phyloP scores from a whole-genome alignment of 2,797 vertebrate genomes.

The Ceyx erithaca region DNA sequence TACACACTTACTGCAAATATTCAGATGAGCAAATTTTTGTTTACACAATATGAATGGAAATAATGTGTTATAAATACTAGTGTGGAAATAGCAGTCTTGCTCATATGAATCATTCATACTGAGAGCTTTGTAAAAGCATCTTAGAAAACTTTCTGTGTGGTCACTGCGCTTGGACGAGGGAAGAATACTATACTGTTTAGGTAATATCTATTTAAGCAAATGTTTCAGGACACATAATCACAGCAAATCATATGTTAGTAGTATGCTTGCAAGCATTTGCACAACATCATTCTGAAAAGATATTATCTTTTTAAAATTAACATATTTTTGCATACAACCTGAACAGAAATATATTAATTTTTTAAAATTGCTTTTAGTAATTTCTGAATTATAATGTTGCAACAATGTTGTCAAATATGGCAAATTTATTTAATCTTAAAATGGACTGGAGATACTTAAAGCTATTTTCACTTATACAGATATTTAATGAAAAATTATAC shows the following conservation, averaged over 20 bases:
- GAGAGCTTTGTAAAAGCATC: background rate
- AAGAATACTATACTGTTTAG: background rate
- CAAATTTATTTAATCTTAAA: too few relatives aligned
- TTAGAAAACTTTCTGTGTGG: background rate
- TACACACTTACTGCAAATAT: background rate
- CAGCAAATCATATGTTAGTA: background rate
- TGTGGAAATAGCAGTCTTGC: background rate
- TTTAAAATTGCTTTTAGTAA: too few relatives aligned
- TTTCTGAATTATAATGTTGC: too few relatives aligned
- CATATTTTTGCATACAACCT: too few relatives aligned
- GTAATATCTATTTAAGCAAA: background rate
- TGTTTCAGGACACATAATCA: background rate
- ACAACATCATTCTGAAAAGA: too few relatives aligned
- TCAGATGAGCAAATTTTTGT: background rate
- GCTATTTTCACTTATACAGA: too few relatives aligned
- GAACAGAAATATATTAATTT: too few relatives aligned
- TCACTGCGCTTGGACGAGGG: background rate
- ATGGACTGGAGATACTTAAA: too few relatives aligned
- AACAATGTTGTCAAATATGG: too few relatives aligned
- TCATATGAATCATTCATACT: background rate
- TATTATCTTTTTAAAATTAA: too few relatives aligned
- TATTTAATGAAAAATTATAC: too few relatives aligned
- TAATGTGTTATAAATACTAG: background rate
- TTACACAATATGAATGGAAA: background rate
- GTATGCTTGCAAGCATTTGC: background rate